Conservation (phyloP, 2,888 invertebrate genomes). For the Oscheius sp. region DNA sequence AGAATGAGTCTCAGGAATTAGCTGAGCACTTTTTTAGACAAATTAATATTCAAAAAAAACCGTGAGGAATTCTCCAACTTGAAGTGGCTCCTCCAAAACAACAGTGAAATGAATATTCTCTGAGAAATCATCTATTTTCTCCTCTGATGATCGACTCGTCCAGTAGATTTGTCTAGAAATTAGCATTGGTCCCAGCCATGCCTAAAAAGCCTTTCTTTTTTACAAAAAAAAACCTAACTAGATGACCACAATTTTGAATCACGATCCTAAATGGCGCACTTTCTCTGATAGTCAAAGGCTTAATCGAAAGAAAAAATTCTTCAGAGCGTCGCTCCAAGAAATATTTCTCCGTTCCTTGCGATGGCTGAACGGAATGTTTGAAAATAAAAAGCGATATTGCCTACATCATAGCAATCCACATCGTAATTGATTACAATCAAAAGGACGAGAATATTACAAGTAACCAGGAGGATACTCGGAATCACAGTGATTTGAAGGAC, state of each 20-base stretch:
- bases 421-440: constrained; percentile 1
- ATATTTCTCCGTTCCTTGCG: not conserved
- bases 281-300: not conserved
- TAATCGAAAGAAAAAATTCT: not conserved
- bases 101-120: not conserved
- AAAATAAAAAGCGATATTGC: too few relatives aligned
- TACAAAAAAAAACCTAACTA: not conserved
- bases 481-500: not conserved
- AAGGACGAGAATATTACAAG: not conserved
- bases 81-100: not conserved
- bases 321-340: not conserved
- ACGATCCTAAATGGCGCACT: constrained; percentile 10
- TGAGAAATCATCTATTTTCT: not conserved
- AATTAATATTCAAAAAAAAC: not conserved
- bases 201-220: not conserved
- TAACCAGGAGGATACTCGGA: not conserved
- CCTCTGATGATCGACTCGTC: not conserved
- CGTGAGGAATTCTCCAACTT: not conserved
- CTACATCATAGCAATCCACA: constrained; percentile 5
- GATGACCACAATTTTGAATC: not conserved
- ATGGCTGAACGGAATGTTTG: constrained; percentile 9
- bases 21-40: not conserved
- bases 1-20: constrained; percentile 6
- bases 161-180: not conserved
- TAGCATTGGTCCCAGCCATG: not conserved